A percentile compares a stretch with the other conserved stretches of the same genome.
Evolutionary conservation across 2,797 vertebrate species (phyloP).

Genomic region (Rhincodon typus): DNA sequence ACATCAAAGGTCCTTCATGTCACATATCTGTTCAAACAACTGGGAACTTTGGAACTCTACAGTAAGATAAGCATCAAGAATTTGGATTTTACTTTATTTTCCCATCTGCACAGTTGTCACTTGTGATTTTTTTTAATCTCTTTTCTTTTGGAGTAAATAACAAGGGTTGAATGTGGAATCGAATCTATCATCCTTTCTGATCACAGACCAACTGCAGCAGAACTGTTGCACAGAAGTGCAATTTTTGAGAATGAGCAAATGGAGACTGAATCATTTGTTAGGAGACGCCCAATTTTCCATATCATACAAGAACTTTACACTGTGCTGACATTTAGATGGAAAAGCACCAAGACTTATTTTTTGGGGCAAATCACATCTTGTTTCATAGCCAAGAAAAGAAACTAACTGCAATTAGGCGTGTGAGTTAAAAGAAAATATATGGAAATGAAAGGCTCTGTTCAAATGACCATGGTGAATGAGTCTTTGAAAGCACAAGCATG

Average conservation of each 20-base stretch:
- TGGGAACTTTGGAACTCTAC: background rate
- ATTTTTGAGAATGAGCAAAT: background rate
- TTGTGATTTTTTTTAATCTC: background rate
- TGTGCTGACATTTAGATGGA: background rate
- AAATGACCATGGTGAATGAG: background rate
- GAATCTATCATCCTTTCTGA: background rate
- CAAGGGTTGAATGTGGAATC: background rate
- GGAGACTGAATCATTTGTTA: background rate
- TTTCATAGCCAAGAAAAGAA: background rate
- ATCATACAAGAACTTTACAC: background rate
- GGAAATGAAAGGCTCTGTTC: background rate
- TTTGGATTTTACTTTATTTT: background rate
- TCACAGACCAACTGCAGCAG: background rate
- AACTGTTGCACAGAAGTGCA: background rate
- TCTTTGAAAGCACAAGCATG: slow-evolving; percentile 1
- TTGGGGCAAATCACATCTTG: background rate
- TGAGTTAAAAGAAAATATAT: background rate
- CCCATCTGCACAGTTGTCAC: slow-evolving; percentile 25
- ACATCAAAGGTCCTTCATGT: background rate
- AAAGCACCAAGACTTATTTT: background rate
- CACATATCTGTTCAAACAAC: background rate
- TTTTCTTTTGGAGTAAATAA: background rate
- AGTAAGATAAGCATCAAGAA: background rate
- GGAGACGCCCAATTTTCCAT: background rate
- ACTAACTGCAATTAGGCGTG: background rate